Base-by-base conservation (phyloP, 2,797 vertebrate species). In the Danio jaintianensis region DNA sequence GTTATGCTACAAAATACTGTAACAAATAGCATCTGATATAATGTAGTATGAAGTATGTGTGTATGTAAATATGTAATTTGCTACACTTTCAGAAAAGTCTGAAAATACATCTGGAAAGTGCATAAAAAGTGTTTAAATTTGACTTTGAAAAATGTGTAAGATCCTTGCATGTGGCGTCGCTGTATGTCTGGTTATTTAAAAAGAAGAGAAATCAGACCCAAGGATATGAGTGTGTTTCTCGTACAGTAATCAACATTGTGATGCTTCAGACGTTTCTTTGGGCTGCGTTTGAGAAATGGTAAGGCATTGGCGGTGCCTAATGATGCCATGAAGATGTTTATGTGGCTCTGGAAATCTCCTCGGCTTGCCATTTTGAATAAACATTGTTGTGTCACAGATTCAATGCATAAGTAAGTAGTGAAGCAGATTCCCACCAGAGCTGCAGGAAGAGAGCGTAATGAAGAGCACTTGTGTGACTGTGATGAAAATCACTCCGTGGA, bases 281-380 rank as follows among this genome's bases (percentile, higher is more conserved):
- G 29, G 29, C 29, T 29, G 29, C 29, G 3, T 29, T 29, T 29
- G 29, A 29, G 29, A 29, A 3, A 29, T 29, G 29, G 29, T 29
- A 29, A 29, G 29, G n/a, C 1, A 69, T 38, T 9, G 22, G 29
- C 5, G 15, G 47, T n/a, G 66, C 47, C 22, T 69, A 50, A 50
- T 52, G 93, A 93, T 91, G 88, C 18, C 70, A 73, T 59, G 20
- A 16, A 45, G 75, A 45, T 58, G 45, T 38, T 68, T 53, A 53
- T 53, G 40, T 48, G 38, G 29, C 29, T 71, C 58, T 5, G 12
- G 4, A 61, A 61, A 75, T 58, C 67, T 73, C 61, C 50, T 29
- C n/a, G 3, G 50, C 40, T 55, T 61, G 64, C 18, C n/a, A 1
- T 73, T 70, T 67, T 82, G 61, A 53, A 72, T 72, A 81, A 83